Base-by-base conservation (phyloP, 2,888 invertebrate genomes). In the Plemyria rubiginata region DNA sequence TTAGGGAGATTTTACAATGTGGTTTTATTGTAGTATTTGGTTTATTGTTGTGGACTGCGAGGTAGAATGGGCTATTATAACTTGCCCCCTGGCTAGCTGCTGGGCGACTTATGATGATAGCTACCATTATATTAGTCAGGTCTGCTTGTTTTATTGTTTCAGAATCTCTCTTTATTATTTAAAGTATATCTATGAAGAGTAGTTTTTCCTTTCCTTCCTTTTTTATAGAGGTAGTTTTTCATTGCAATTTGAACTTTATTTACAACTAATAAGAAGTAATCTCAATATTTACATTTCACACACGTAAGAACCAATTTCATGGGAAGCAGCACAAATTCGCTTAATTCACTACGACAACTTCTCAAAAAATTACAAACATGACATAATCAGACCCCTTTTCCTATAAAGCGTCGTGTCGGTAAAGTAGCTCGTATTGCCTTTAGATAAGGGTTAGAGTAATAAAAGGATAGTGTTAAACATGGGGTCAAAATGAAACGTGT, bases 341-440 rank as follows among this genome's bases (percentile, higher is more conserved):
- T 65, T 73, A 74, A 78, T 73, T 71, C 64, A 68, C 75, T 77
- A 74, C 71, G 78, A 82, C 78, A 83, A 73, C 73, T 82, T 86
- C 80, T 79, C 76, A 68, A 60, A 57, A 83, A 85, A 87, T 86
- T 85, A 85, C 82, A 81, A 83, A 84, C 81, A 85, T 80, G 81
- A 82, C 84, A 84, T 75, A 80, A 83, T 78, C 76, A 77, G 74
- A 73, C 77, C 78, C 75, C 68, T 74, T 75, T 76, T 65, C 54
- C 54, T 11, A 45, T 65, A 50, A 55, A 43, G 45, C 50, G 36
- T 40, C 22, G 45, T 50, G 36, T 40, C 22, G 22, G 57, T 52
- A 75, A 60, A 61, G 55, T 62, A 51, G 49, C 66, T 72, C 65
- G 65, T 81, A 75, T 65, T 8, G 0, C 59, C 5, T 13, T 16